Evolutionary conservation across 2,888 invertebrate genomes (phyloP).

Genomic region (Acleris literana): DNA sequence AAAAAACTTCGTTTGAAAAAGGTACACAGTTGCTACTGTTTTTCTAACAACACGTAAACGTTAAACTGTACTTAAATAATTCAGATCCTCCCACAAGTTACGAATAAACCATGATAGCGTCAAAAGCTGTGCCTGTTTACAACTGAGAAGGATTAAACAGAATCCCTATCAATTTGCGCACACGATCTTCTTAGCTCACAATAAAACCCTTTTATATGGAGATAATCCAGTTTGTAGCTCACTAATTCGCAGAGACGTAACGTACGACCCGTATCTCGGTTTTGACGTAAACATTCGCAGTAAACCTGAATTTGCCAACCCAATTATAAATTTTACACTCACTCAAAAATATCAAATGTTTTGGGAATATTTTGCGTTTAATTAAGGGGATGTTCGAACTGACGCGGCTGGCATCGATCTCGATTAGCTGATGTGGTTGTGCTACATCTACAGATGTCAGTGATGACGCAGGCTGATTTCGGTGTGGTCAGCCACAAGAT

Average conservation of each 20-base stretch:
- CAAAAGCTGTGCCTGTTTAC: conserved; percentile 37
- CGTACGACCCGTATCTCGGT: conserved; percentile 59
- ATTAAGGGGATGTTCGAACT: conserved; percentile 4
- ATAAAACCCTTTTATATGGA: conserved; percentile 58
- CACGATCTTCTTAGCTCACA: conserved; percentile 57
- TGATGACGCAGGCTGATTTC: background rate
- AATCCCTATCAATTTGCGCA: conserved; percentile 45
- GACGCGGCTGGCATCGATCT: conserved; percentile 1
- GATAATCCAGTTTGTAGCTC: conserved; percentile 60
- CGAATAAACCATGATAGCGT: conserved; percentile 22
- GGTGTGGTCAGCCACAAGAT: background rate
- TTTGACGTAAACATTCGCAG: conserved; percentile 54
- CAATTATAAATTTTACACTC: conserved; percentile 38
- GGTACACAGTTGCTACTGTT: no score
- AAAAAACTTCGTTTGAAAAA: no score
- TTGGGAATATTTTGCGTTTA: conserved; percentile 16
- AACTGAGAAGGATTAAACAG: conserved; percentile 33
- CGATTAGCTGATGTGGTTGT: background rate
- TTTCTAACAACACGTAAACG: no score
- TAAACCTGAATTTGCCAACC: conserved; percentile 55
- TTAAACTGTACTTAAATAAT: conserved; percentile 1
- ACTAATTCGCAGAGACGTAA: conserved; percentile 57
- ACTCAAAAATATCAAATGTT: conserved; percentile 22
- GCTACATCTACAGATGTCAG: background rate
- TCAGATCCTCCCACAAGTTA: conserved; percentile 4